Evolutionary conservation across 37 sponge, comb jelly and placozoan genomes (phyloP).

Genomic region (Cladorhizidae sp.): DNA sequence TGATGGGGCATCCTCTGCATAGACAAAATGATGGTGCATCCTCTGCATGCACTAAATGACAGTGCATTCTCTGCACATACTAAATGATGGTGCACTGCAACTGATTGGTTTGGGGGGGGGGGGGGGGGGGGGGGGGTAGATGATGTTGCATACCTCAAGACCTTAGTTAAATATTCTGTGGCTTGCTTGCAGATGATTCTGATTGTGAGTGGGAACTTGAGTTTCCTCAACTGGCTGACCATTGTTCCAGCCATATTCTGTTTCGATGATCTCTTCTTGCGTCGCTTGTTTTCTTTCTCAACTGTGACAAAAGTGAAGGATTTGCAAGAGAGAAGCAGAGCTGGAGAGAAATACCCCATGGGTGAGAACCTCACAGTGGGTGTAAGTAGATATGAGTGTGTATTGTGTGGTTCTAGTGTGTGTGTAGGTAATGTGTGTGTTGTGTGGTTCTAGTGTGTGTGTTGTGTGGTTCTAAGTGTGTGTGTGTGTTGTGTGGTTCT

Average conservation of each 20-base stretch:
- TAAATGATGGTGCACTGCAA: too few relatives aligned
- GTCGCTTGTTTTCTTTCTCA: constrained; percentile 52
- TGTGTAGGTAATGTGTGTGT: background rate
- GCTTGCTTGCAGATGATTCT: constrained; percentile 72
- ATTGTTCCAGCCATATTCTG: constrained; percentile 87
- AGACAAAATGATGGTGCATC: too few relatives aligned
- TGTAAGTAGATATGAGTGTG: background rate
- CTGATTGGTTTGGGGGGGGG: too few relatives aligned
- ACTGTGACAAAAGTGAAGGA: constrained; percentile 27
- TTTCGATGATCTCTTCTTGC: constrained; percentile 73
- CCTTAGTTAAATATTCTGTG: too few relatives aligned
- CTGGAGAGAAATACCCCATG: background rate
- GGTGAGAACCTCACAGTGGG: background rate
- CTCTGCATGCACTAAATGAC: too few relatives aligned
- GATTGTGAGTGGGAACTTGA: constrained; percentile 89
- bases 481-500: too few relatives aligned
- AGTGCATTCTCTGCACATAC: too few relatives aligned
- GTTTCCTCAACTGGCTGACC: constrained; percentile 95
- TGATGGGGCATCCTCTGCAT: too few relatives aligned
- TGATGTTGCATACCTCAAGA: too few relatives aligned
- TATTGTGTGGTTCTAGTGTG: too few relatives aligned
- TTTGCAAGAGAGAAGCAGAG: constrained; percentile 24
- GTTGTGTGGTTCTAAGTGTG: background rate
- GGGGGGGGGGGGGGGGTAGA: too few relatives aligned
- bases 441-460: background rate